Percentiles rank a stretch among this genome's conserved stretches.
Conservation (phyloP, 2,888 invertebrate species). For the Diplolepis rosae region DNA sequence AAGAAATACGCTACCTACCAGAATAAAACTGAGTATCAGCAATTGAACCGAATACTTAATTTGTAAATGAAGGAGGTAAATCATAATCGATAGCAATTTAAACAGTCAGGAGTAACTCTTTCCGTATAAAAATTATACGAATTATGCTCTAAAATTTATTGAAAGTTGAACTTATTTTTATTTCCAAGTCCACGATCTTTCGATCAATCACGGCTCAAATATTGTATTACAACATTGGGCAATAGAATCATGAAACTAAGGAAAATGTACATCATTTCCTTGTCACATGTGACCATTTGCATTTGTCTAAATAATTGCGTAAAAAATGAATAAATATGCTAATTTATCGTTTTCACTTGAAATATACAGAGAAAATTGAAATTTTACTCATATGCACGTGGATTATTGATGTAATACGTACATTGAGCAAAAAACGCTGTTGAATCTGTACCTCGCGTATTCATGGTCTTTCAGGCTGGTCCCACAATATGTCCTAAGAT, state of each 20-base stretch:
- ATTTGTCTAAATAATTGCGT: not conserved
- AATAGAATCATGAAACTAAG: not conserved
- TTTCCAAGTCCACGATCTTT: not conserved
- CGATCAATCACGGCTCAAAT: not conserved
- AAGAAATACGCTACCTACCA: no score
- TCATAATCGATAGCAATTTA: not conserved
- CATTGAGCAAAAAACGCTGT: no score
- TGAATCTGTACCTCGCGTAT: no score
- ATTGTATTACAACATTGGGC: not conserved
- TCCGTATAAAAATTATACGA: not conserved
- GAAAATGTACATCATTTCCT: not conserved
- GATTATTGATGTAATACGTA: no score
- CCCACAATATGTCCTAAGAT: no score
- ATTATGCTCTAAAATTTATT: constrained; percentile 1
- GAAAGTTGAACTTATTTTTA: not conserved
- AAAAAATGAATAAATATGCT: no score
- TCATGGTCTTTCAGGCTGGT: no score
- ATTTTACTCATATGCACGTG: no score
- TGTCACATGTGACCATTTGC: no score
- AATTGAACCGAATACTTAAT: not conserved
- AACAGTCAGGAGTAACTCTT: not conserved
- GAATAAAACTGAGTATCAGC: not conserved
- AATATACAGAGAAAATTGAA: no score
- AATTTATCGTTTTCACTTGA: no score
- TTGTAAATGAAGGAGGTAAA: no score